Conservation (phyloP, 2,113 vertebrate genomes). For the Lontra canadensis region DNA sequence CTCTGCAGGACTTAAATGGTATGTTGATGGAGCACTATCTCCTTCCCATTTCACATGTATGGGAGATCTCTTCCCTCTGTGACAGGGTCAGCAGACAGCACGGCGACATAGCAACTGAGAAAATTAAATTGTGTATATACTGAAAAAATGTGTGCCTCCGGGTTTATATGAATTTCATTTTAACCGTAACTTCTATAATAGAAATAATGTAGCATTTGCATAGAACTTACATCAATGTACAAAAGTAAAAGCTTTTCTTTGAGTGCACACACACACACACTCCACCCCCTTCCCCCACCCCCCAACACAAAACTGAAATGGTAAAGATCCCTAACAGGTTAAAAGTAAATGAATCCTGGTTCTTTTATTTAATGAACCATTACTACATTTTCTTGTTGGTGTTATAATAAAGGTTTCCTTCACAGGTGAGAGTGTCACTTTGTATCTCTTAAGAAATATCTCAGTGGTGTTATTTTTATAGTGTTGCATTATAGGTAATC, state of each 20-base stretch:
- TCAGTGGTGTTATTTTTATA: not conserved
- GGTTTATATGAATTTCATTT: not conserved
- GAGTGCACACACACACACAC: rapidly evolving
- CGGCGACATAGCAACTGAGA: not conserved
- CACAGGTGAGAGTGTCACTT: not conserved
- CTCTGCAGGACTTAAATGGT: not conserved
- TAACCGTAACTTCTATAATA: not conserved
- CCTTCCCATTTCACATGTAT: not conserved
- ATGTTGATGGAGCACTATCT: rapidly evolving
- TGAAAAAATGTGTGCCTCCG: not conserved
- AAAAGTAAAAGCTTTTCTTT: not conserved
- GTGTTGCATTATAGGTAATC: not conserved
- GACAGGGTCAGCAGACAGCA: too few relatives aligned
- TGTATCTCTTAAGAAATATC: not conserved
- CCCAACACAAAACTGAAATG: not conserved
- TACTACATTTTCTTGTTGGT: not conserved
- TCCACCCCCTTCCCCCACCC: too few relatives aligned
- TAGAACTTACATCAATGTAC: not conserved
- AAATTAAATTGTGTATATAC: not conserved
- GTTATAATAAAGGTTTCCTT: not conserved
- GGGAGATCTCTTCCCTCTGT: rapidly evolving
- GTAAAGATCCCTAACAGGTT: not conserved
- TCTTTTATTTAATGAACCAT: not conserved
- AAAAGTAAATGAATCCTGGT: not conserved
- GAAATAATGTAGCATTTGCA: not conserved